Conservation (phyloP, 2,797 vertebrate species). For the Natrix natrix region DNA sequence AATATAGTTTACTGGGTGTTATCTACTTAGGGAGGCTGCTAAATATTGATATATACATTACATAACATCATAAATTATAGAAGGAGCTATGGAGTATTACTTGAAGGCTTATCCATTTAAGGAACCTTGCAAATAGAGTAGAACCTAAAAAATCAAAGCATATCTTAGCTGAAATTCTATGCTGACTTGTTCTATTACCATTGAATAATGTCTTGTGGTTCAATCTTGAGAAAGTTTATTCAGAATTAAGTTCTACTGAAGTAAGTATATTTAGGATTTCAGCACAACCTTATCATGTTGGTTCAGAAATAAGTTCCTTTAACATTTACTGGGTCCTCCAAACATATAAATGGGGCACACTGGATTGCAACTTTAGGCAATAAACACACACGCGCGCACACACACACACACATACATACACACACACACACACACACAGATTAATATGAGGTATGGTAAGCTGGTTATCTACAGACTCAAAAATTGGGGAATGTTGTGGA, state of each 20-base stretch:
- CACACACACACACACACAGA: neutral
- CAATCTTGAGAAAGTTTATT: neutral
- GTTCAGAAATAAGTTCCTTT: neutral
- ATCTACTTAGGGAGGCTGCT: neutral
- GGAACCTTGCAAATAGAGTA: conserved; percentile 44
- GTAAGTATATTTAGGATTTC: neutral
- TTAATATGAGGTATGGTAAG: neutral
- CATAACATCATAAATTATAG: conserved; percentile 13
- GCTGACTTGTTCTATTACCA: conserved; percentile 19
- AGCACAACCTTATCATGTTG: neutral
- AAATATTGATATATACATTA: conserved; percentile 15
- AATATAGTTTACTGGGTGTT: neutral
- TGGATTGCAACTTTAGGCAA: neutral
- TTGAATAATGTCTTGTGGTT: conserved; percentile 12
- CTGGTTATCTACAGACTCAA: neutral
- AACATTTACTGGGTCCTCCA: neutral
- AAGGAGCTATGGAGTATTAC: conserved; percentile 35
- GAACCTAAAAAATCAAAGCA: conserved; percentile 60
- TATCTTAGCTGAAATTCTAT: conserved; percentile 29
- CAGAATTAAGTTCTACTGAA: neutral
- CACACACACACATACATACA: too few relatives aligned
- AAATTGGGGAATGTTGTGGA: neutral
- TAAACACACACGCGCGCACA: neutral
- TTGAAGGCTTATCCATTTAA: conserved; percentile 41
- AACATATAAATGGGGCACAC: neutral